Evolutionary conservation across 2,797 vertebrate genomes (phyloP).

Genomic region (Streptopelia turtur): DNA sequence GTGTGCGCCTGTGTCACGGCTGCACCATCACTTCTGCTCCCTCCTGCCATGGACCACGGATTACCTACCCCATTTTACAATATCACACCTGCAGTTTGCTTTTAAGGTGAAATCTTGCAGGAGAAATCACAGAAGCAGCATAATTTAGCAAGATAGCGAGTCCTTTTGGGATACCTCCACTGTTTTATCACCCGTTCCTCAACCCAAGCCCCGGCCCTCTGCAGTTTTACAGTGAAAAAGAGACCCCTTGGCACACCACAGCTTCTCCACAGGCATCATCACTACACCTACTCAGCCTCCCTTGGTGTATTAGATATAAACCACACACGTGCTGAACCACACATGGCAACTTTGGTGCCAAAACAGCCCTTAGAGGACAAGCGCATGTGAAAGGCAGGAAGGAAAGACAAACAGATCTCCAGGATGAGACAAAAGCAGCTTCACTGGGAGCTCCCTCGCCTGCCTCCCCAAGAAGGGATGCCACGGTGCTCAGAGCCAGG

Average conservation of each 20-base stretch:
- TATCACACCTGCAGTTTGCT: not conserved
- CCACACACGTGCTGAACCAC: not conserved
- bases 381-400: slow-evolving; percentile 35
- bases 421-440: slow-evolving; percentile 57
- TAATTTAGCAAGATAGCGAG: not conserved
- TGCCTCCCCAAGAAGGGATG: slow-evolving; percentile 21
- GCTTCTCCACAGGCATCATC: not conserved
- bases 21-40: not conserved
- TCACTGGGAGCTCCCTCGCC: not conserved
- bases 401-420: slow-evolving; percentile 36
- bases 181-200: not conserved
- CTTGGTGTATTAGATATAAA: not conserved
- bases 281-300: not conserved
- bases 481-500: not conserved
- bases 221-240: not conserved
- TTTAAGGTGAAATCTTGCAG: not conserved
- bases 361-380: not conserved
- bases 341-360: not conserved
- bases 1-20: not conserved
- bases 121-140: not conserved
- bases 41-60: not conserved
- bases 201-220: not conserved
- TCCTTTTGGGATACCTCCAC: not conserved
- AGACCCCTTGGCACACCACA: not conserved
- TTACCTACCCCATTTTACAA: not conserved